A percentile compares a stretch with the other conserved stretches of the same genome.
Evolutionary conservation across 37 sponge, comb jelly and placozoan genomes (phyloP).

Genomic region (Cliona cf. orientalis): DNA sequence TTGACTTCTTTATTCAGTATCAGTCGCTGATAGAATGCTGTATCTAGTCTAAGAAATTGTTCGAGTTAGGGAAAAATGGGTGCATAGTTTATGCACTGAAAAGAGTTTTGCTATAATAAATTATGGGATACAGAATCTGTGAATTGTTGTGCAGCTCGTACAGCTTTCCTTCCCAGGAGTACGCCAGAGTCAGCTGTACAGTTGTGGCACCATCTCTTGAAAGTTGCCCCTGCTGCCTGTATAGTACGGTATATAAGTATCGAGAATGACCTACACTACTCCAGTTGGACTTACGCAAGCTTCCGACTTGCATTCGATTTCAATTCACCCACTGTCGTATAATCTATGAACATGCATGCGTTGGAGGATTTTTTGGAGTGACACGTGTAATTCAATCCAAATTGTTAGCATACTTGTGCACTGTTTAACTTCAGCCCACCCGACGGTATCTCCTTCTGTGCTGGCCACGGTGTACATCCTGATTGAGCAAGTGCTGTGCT

Average conservation of each 20-base stretch:
- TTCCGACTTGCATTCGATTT: neutral
- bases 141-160: constrained; percentile 34
- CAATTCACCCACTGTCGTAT: constrained; percentile 25
- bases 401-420: too few species aligned
- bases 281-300: constrained; percentile 4
- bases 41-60: neutral
- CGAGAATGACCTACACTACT: too few species aligned
- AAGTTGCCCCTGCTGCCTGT: too few species aligned
- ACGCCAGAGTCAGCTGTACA: neutral
- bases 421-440: too few species aligned
- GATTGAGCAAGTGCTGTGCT: too few species aligned
- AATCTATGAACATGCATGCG: constrained; percentile 6
- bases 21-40: neutral
- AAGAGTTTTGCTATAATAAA: neutral
- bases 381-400: too few species aligned
- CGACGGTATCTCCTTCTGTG: too few species aligned
- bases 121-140: constrained; percentile 48
- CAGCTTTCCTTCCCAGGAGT: neutral
- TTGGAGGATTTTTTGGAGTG: too few species aligned
- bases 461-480: too few species aligned
- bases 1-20: neutral
- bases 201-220: neutral
- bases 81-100: neutral
- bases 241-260: too few species aligned
- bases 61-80: neutral